Base-by-base conservation (phyloP, 2,888 invertebrate species). In the Aphrophora alni region DNA sequence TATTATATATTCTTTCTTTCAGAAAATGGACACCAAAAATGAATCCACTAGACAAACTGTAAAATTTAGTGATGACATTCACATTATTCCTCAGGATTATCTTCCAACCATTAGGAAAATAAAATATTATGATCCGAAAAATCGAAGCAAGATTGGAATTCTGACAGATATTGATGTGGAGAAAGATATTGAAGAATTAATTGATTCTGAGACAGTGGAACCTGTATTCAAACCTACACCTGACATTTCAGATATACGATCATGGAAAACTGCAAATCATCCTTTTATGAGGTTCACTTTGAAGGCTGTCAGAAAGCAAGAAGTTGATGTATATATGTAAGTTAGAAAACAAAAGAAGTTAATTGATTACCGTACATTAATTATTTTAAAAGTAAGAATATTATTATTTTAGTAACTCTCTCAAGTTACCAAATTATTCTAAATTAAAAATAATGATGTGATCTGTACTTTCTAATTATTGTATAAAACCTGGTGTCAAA, bases 261-360 rank as follows among this genome's bases (percentile, higher is more conserved):
- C 38, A 3, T 25, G 38, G 38, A 69, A 79, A 24, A 17, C 69
- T 0, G n/a, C 10, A 24, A 74, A 69, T 0, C 78, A 79, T 68
- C 78, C 78, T 14, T 17, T 79, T 24, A 59, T 79, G 78, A 79
- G 0, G 14, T 79, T 79, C n/a, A 74, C 33, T 25, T 24, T 26
- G 24, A 38, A 17, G 38, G 38, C 14, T 0, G 28, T 79, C n/a
- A 73, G 69, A 38, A 79, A 79, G 74, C 74, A 79, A 26, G 59
- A 79, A 74, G 78, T 79, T 7, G 38, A 79, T 74, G 33, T 73
- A 3, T 79, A 74, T 38, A 12, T 79, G 78, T 79, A 72, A 79
- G 78, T 75, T 33, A 44, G n/a, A n/a, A n/a, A n/a, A 44, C 2
- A 44, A 44, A 44, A 44, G 2, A 44, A 44, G 17, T 44, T 44